Base-by-base conservation (phyloP, 2,113 vertebrate species). In the Misgurnus anguillicaudatus region DNA sequence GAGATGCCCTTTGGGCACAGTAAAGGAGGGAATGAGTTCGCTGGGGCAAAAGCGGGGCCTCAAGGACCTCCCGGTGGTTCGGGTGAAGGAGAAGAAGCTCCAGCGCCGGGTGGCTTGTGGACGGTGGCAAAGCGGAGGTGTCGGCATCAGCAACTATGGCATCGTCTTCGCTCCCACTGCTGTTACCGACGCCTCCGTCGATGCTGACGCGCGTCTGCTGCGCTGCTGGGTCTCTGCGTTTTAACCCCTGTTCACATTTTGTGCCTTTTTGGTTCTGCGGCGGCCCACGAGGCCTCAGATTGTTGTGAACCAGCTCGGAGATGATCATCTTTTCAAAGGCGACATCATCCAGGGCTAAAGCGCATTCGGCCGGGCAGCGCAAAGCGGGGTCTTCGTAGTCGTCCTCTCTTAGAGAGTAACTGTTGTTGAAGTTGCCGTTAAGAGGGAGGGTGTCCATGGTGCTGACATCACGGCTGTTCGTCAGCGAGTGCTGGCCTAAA, bases 401-500 rank as follows among this genome's bases (percentile, higher is more conserved):
- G 77, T 96, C 95, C 3, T 96, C 96, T 80, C 95, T 94, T 91
- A 96, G 90, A 16, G 98, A 98, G 92, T 99, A 99, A 93, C 97
- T 99, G 93, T 97, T 99, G 94, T 98, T 99, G 89, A 99, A 99
- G 89, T 99, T 98, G 93, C 97, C 98, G 90, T 98, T 99, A 94
- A 99, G 98, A 91, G 98, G 98, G 92, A 99, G 96, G 92, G 97
- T 99, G 95, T 98, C 98, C 98, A 98, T 99, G 92, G 97, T 94
- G 90, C 97, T 98, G 94, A 96, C 94, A 93, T 98, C 97, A 94
- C 96, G 95, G 95, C 95, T 95, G 95, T 96, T 96, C 94, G 94
- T 99, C 94, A 98, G 95, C 91, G 98, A 97, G 93, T 97, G 90
- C 90, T 92, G 98, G 94, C 98, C 98, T 99, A 94, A 83, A 93